Percentiles rank a stretch among this genome's conserved stretches.
Evolutionary conservation across 2,113 vertebrate genomes (phyloP).

Genomic region (Osmerus eperlanus): DNA sequence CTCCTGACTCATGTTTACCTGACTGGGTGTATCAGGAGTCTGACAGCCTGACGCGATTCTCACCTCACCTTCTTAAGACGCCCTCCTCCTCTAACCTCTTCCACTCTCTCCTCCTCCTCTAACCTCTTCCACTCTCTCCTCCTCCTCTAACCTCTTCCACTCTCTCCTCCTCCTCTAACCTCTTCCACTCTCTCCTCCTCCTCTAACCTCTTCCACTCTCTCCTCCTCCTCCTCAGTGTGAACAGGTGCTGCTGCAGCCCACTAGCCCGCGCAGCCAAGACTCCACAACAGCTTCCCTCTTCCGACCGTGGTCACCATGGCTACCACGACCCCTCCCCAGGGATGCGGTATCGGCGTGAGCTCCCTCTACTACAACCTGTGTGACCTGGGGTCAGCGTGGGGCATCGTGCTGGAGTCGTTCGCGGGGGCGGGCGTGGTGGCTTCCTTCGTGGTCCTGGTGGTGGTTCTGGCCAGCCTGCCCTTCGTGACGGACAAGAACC

Average conservation of each 20-base stretch:
- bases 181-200: not conserved
- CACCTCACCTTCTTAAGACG: conserved; percentile 2
- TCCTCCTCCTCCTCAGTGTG: not conserved
- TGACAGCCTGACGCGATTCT: conserved; percentile 6
- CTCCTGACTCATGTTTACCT: conserved; percentile 42
- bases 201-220: not conserved
- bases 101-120: not conserved
- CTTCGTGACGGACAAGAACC: conserved; percentile 75
- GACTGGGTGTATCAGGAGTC: conserved; percentile 20
- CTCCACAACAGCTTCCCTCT: conserved; percentile 45
- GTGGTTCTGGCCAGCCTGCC: conserved; percentile 86
- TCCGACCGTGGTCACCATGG: not conserved
- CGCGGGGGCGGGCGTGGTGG: conserved; percentile 76
- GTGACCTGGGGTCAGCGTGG: conserved; percentile 79
- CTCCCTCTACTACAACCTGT: conserved; percentile 87
- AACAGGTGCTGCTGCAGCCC: conserved; percentile 35
- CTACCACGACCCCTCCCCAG: conserved; percentile 53
- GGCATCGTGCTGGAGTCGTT: conserved; percentile 87
- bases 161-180: not conserved
- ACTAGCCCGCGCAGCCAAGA: not conserved
- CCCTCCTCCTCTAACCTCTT: not conserved
- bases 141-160: not conserved
- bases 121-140: not conserved
- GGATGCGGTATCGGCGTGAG: conserved; percentile 79
- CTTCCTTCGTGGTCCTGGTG: conserved; percentile 79